Evolutionary conservation across 1,140 invertebrate genomes (phyloP).

Genomic region (Elysia chlorotica): DNA sequence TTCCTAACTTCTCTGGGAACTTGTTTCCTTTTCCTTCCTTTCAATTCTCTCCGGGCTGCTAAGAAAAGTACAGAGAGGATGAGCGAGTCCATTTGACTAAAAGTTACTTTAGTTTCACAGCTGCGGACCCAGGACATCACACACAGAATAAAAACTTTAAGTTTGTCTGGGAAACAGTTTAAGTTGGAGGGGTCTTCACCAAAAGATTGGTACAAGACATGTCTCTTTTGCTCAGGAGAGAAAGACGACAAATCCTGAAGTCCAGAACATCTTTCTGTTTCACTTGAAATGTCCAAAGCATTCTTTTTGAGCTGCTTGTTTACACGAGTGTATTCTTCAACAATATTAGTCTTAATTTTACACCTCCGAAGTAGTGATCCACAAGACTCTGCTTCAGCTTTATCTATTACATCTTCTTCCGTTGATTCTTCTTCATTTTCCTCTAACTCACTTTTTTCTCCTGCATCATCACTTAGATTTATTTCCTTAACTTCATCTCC

Average conservation of each 20-base stretch:
- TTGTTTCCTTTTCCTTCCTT: not conserved
- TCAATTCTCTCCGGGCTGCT: not conserved
- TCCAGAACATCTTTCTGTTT: constrained; percentile 30
- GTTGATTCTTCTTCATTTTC: not conserved
- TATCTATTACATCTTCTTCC: not conserved
- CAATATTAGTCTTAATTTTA: too few species aligned
- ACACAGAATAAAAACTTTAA: constrained; percentile 70
- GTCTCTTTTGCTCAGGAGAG: constrained; percentile 38
- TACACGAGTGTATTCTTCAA: constrained; percentile 56
- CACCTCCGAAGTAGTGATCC: constrained; percentile 53
- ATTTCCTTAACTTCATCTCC: not conserved
- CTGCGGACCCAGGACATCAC: constrained; percentile 73
- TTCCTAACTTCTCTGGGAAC: not conserved
- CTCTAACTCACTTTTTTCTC: not conserved
- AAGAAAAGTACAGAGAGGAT: constrained; percentile 43
- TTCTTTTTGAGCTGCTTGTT: constrained; percentile 40
- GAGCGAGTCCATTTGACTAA: constrained; percentile 35
- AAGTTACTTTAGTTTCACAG: constrained; percentile 38
- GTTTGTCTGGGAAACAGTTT: constrained; percentile 66
- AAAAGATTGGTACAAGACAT: constrained; percentile 10
- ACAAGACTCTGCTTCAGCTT: constrained; percentile 21
- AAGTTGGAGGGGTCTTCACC: too few species aligned
- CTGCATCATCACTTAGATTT: not conserved
- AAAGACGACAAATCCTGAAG: constrained; percentile 37
- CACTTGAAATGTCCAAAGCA: constrained; percentile 31